These are phyloP conservation scores for Sinocyclocheilus anshuiensis DNA, from an alignment of 2,113 vertebrate genomes.

Conservation along the genomic window DNA sequence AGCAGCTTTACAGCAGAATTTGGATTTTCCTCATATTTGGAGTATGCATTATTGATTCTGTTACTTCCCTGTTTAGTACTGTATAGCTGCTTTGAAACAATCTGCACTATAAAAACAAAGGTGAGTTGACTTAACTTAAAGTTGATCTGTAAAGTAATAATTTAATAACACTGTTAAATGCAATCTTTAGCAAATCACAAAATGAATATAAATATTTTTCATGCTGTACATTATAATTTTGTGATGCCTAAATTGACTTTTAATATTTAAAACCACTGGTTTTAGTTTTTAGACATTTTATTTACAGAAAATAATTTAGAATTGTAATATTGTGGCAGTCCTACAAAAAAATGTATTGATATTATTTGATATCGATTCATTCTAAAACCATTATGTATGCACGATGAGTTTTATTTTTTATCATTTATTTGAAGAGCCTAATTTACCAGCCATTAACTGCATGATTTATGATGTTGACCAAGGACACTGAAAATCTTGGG, in stretches of 20 bases:
- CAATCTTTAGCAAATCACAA: neutral
- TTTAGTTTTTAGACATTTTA: neutral
- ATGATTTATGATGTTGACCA: constrained; percentile 3
- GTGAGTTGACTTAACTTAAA: neutral
- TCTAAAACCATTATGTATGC: neutral
- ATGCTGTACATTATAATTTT: neutral
- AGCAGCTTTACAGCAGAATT: too few relatives aligned
- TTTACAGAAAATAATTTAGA: neutral
- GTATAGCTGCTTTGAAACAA: neutral
- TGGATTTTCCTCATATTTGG: too few relatives aligned
- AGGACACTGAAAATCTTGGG: neutral
- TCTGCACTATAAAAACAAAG: neutral
- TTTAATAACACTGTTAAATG: neutral
- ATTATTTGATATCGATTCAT: neutral
- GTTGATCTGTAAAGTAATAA: neutral
- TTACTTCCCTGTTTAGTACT: too few relatives aligned
- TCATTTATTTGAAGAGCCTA: neutral
- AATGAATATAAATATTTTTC: neutral
- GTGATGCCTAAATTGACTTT: too few relatives aligned
- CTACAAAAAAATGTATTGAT: too few relatives aligned
- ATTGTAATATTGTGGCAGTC: neutral
- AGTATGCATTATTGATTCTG: too few relatives aligned
- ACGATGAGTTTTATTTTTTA: neutral
- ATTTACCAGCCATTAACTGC: neutral
- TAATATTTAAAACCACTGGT: neutral